Evolutionary conservation across 2,888 invertebrate species (phyloP).

Genomic region (Theodoxus fluviatilis): DNA sequence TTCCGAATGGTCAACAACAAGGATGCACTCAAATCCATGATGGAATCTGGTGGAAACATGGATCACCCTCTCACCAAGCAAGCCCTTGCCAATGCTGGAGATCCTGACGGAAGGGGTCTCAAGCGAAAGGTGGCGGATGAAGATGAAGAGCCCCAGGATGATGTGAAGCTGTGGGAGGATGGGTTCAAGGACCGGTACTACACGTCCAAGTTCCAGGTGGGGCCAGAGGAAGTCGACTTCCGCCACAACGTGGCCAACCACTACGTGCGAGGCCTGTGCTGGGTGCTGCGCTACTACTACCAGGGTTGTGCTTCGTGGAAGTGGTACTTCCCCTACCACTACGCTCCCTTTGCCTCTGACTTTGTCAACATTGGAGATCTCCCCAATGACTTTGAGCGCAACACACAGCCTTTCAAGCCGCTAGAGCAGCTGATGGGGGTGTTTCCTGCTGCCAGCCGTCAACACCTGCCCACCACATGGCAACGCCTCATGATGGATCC

Average conservation of each 20-base stretch:
- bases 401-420: constrained; percentile 92
- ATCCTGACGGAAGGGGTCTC: constrained; percentile 38
- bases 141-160: constrained; percentile 80
- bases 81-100: too few relatives aligned
- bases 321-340: constrained; percentile 99
- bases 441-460: constrained; percentile 95
- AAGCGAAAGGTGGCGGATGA: constrained; percentile 70
- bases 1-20: constrained; percentile 70
- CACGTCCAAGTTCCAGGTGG: constrained; percentile 71
- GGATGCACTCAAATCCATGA: too few relatives aligned
- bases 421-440: constrained; percentile 99
- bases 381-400: constrained; percentile 82
- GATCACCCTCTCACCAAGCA: too few relatives aligned
- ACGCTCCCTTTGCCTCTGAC: constrained; percentile 99
- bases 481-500: constrained; percentile 90
- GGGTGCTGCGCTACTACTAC: constrained; percentile 98
- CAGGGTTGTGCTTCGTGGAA: constrained; percentile 99
- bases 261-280: constrained; percentile 94
- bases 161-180: constrained; percentile 85
- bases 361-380: constrained; percentile 89
- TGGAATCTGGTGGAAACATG: too few relatives aligned
- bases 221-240: constrained; percentile 72
- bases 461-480: constrained; percentile 94
- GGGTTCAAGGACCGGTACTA: constrained; percentile 99
- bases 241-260: constrained; percentile 89